Percentiles rank a stretch among this genome's conserved stretches.
phyloP scores from a whole-genome alignment of 23 tunicate genomes.

The Ascidia mentula region DNA sequence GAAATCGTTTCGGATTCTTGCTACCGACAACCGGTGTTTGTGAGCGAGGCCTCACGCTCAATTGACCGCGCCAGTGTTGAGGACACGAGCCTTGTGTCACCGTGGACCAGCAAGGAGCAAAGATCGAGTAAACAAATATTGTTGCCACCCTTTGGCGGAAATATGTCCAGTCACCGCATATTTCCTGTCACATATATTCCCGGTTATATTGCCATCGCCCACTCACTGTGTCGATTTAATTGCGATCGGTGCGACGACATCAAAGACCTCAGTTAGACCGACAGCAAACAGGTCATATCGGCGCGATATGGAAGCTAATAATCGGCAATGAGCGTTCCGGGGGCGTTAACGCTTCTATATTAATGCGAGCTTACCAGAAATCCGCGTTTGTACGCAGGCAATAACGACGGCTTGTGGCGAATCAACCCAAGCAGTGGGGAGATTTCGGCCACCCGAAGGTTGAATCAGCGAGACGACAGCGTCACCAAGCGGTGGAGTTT shows the following conservation, averaged over 20 bases:
- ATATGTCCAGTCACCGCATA: neutral
- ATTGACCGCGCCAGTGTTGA: neutral
- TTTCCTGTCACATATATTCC: neutral
- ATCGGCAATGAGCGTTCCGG: neutral
- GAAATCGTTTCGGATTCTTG: neutral
- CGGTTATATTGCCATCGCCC: neutral
- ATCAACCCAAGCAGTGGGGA: slow-evolving; percentile 61
- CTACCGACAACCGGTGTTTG: neutral
- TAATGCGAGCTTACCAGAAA: no score
- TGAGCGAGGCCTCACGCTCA: neutral
- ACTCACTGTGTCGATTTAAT: neutral
- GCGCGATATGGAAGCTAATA: neutral
- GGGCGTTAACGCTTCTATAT: neutral
- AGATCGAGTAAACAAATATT: no score
- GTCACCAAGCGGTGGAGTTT: neutral
- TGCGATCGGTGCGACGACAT: neutral
- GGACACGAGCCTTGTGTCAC: neutral
- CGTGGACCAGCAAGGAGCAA: neutral
- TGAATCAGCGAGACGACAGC: neutral
- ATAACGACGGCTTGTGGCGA: slow-evolving; percentile 41
- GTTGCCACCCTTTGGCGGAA: no score
- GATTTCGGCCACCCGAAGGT: slow-evolving; percentile 14
- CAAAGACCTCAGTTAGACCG: neutral
- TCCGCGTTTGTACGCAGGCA: slow-evolving; percentile 46
- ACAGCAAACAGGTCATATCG: neutral